Conservation (phyloP, 2,113 vertebrate genomes). For the Mustelus asterias region DNA sequence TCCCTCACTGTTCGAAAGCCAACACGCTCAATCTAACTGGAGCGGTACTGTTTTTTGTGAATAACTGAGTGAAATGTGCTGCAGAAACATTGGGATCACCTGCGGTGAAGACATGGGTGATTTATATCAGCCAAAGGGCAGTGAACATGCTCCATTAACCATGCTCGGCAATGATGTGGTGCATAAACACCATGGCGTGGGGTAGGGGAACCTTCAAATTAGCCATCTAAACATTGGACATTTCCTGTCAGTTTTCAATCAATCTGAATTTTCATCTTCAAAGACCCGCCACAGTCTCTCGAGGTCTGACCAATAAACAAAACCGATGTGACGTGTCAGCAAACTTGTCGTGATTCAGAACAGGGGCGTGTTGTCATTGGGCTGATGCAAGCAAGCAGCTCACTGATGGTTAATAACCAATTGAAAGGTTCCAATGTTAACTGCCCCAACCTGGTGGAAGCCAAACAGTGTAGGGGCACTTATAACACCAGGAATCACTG, state of each 20-base stretch:
- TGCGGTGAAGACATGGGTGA: background rate
- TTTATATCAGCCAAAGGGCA: background rate
- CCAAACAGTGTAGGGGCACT: background rate
- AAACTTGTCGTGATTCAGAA: background rate
- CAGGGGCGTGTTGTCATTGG: background rate
- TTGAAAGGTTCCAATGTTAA: background rate
- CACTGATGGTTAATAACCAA: too few relatives aligned
- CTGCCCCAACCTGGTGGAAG: too few relatives aligned
- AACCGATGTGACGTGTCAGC: background rate
- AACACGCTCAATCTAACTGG: background rate
- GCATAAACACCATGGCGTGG: background rate
- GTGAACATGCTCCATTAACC: background rate
- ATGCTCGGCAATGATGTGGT: background rate
- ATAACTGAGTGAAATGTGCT: background rate
- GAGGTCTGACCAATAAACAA: background rate
- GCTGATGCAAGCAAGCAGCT: background rate
- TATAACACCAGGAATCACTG: background rate
- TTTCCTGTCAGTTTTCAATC: background rate
- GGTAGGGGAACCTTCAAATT: background rate
- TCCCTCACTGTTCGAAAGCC: background rate
- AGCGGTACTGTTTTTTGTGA: background rate
- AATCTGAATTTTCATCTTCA: background rate
- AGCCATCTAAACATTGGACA: background rate
- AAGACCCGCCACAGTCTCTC: background rate
- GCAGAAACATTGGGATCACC: background rate